phyloP scores from a whole-genome alignment of 2,797 vertebrate species.

The Cuniculus paca region DNA sequence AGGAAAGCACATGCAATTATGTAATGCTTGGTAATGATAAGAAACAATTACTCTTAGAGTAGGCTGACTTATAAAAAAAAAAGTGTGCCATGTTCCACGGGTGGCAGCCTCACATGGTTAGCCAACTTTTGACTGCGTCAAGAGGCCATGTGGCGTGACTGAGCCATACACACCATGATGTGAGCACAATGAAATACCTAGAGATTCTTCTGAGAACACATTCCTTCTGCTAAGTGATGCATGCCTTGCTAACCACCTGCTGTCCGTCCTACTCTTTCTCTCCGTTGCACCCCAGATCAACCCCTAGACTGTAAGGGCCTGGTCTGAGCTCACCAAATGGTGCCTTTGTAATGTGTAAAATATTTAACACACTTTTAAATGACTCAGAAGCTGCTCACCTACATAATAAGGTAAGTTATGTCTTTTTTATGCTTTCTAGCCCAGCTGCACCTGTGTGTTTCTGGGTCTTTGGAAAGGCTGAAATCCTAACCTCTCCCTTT shows the following conservation, averaged over 20 bases:
- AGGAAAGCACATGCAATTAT: not conserved
- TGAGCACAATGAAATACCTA: not conserved
- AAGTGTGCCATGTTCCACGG: accelerated
- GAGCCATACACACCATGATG: not conserved
- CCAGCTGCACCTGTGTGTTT: not conserved
- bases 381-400: not conserved
- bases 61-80: not conserved
- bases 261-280: not conserved
- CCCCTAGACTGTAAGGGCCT: not conserved
- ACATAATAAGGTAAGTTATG: not conserved
- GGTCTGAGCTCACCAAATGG: not conserved
- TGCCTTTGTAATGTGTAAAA: constrained; percentile 10
- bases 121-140: not conserved
- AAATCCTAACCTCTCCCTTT: not conserved
- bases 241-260: not conserved
- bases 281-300: not conserved
- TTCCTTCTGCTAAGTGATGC: not conserved
- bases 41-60: not conserved
- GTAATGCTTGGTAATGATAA: not conserved
- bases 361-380: not conserved
- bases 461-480: not conserved
- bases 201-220: not conserved
- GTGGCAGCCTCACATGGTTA: not conserved
- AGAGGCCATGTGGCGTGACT: not conserved
- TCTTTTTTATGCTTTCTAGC: constrained; percentile 13